Percentiles rank a stretch among this genome's conserved stretches.
Evolutionary conservation across 2,113 vertebrate genomes (phyloP).

Genomic region (Polyodon spathula): DNA sequence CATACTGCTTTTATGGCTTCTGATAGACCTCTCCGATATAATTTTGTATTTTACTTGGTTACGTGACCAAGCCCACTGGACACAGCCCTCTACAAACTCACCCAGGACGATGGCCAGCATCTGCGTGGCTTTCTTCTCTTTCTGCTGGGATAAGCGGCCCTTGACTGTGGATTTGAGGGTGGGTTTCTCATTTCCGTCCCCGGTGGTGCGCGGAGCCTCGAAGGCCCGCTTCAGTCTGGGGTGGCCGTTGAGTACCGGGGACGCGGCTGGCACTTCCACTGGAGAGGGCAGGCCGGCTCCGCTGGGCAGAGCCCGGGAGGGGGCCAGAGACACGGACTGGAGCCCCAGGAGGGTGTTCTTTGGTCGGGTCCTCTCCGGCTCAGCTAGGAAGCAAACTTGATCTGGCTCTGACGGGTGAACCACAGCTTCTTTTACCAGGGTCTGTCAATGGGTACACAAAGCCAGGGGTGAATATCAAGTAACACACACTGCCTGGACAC

Average conservation of each 20-base stretch:
- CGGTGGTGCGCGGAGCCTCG: constrained; percentile 38
- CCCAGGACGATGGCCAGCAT: constrained; percentile 63
- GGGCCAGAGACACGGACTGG: constrained; percentile 39
- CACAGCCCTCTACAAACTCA: constrained; percentile 26
- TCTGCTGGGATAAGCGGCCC: constrained; percentile 58
- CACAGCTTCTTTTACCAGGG: constrained; percentile 47
- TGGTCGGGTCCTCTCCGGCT: constrained; percentile 26
- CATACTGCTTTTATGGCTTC: too few species aligned
- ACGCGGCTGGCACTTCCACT: background rate
- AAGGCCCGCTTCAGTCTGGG: constrained; percentile 35
- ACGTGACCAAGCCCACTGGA: background rate
- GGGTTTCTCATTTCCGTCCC: constrained; percentile 34
- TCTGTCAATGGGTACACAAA: constrained; percentile 35
- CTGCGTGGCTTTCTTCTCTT: constrained; percentile 61
- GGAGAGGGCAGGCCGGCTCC: constrained; percentile 28
- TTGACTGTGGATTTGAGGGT: constrained; percentile 12
- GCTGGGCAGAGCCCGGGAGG: constrained; percentile 24
- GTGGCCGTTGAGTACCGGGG: constrained; percentile 30
- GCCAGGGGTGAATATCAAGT: background rate
- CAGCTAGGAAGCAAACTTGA: constrained; percentile 38
- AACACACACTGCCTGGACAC: constrained; percentile 1
- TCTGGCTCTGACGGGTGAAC: constrained; percentile 50
- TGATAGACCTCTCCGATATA: too few species aligned
- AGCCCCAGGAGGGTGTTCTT: background rate
- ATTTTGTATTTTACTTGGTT: too few species aligned